phyloP scores from a whole-genome alignment of 1,140 invertebrate genomes.

The Lethrus apterus region DNA sequence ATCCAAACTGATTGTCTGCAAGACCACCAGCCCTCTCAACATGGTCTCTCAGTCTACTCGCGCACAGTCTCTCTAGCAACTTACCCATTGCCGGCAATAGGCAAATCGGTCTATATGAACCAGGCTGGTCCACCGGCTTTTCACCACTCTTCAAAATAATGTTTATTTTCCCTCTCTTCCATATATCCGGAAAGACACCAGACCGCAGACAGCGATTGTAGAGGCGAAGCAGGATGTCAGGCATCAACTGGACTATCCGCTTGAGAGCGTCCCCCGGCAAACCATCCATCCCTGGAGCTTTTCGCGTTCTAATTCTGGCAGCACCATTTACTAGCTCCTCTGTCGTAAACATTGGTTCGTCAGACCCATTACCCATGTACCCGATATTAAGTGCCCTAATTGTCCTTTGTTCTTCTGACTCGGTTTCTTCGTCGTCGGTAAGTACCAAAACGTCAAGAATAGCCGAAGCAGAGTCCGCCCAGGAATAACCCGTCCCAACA shows the following conservation, averaged over 20 bases:
- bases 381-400: neutral
- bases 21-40: neutral
- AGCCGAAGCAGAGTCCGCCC: too few relatives aligned
- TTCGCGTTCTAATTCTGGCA: slow-evolving; percentile 2
- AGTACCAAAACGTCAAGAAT: neutral
- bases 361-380: neutral
- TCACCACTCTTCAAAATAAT: neutral
- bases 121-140: too few relatives aligned
- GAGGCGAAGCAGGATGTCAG: neutral
- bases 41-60: too few relatives aligned
- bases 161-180: too few relatives aligned
- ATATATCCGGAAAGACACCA: slow-evolving; percentile 8
- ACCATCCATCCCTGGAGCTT: slow-evolving; percentile 11
- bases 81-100: neutral
- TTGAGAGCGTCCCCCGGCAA: neutral
- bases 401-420: neutral
- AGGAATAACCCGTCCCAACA: too few relatives aligned
- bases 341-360: neutral
- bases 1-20: too few relatives aligned
- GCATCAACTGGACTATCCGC: neutral
- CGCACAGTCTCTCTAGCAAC: too few relatives aligned
- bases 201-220: neutral
- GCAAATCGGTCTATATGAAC: too few relatives aligned
- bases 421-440: neutral
- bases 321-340: neutral